Evolutionary conservation across 37 sponge, comb jelly and placozoan genomes (phyloP), one percentile per base, ranked within the genome.

Genomic region (Eunapius fragilis): DNA sequence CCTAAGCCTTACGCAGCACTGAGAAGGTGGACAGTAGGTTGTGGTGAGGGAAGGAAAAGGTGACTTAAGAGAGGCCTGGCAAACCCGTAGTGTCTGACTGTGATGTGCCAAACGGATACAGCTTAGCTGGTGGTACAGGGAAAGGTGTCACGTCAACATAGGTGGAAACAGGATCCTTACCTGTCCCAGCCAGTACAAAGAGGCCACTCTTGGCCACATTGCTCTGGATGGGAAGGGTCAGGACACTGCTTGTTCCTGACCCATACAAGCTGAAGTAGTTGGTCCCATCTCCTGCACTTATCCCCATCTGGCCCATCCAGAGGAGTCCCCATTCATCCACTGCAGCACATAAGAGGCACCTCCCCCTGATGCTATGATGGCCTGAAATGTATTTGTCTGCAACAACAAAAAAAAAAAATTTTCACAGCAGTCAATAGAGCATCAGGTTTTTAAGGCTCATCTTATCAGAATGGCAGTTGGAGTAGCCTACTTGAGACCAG

Each of bases 281-380:
- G n/a, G 28, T 72, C 49, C 83, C 73, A 72, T 82, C 83, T 27
- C 45, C 83, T 72, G 83, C 72, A 72, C 72, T 82, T 47, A 82
- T 28, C 26, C 83, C 83, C 14, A 26, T 72, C 14, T 26, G 31
- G 27, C 72, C 72, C n/a, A 30, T 72, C 83, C 83, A 36, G 72
- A 72, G 25, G 38, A 22, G 47, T 71, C 83, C 14, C 83, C 83
- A 36, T 72, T 82, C n/a, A 72, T 82, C 83, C 83, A 82, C 27
- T 71, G 83, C 23, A 82, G 34, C 31, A 82, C 83, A 45, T 72
- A 82, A 19, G 83, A 71, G 25, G 73, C 25, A 14, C 25, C n/a
- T 2, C 72, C 83, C 38, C 72, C 72, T 26, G 72, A 72, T 27
- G 47, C 83, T 31, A 82, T 30, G 17, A 82, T 58, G 34, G 73